Conservation (phyloP, 2,888 invertebrate genomes). For the Monopis laevigella region DNA sequence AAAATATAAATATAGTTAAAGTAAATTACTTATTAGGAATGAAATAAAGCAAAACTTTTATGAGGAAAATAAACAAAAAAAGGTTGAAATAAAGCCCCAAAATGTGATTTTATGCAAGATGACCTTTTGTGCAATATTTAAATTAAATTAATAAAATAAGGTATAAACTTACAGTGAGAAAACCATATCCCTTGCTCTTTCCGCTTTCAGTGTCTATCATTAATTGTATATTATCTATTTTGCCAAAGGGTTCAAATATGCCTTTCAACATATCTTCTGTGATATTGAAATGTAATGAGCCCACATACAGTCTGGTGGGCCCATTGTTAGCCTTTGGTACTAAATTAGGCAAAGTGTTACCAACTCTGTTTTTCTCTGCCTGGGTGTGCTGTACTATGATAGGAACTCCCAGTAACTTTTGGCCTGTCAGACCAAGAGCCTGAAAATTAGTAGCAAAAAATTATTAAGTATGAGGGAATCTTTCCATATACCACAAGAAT, state of each 20-base stretch:
- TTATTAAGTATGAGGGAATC: no score
- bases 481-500: no score
- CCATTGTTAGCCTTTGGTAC: slow-evolving; percentile 90
- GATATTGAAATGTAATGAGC: slow-evolving; percentile 97
- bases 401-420: slow-evolving; percentile 94
- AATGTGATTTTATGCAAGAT: no score
- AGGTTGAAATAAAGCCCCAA: no score
- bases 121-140: no score
- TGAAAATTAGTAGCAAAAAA: no score
- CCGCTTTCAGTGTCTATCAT: slow-evolving; percentile 96
- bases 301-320: slow-evolving; percentile 97
- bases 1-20: no score
- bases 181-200: slow-evolving; percentile 96
- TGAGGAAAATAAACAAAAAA: no score
- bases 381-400: slow-evolving; percentile 99
- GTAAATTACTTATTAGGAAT: no score
- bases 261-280: slow-evolving; percentile 98
- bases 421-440: slow-evolving; percentile 96
- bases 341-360: slow-evolving; percentile 84
- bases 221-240: slow-evolving; percentile 93
- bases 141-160: neutral
- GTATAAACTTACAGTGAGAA: slow-evolving; percentile 82
- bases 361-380: slow-evolving; percentile 93
- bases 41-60: no score
- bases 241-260: slow-evolving; percentile 99